A percentile compares a stretch with the other conserved stretches of the same genome.
These are phyloP conservation scores for Bursaphelenchus mucronatus DNA, from an alignment of 1,140 invertebrate species.

Conservation along the genomic window DNA sequence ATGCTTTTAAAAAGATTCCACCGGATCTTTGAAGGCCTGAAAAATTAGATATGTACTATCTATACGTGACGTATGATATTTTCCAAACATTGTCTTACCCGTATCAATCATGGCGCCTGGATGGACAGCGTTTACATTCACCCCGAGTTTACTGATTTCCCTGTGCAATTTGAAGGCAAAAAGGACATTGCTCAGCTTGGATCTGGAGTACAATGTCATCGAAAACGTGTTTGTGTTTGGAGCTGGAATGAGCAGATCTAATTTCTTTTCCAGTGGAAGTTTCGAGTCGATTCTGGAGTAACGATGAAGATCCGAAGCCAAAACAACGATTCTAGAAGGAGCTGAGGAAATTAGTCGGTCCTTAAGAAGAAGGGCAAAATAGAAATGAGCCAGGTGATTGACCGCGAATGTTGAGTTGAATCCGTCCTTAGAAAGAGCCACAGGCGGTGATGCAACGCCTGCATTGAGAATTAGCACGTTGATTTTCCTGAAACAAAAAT, in stretches of 20 bases:
- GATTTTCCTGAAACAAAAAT: constrained; percentile 68
- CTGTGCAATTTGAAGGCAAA: constrained; percentile 74
- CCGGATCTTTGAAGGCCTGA: background rate
- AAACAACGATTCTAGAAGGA: too few relatives aligned
- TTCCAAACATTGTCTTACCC: constrained; percentile 50
- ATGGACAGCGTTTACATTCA: constrained; percentile 77
- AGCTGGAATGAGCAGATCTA: too few relatives aligned
- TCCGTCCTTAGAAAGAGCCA: constrained; percentile 43
- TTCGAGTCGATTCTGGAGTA: too few relatives aligned
- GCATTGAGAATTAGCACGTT: constrained; percentile 85
- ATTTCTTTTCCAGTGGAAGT: too few relatives aligned
- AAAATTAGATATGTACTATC: background rate
- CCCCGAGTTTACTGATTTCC: constrained; percentile 69
- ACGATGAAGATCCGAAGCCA: too few relatives aligned
- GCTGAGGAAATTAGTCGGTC: too few relatives aligned
- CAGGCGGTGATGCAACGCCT: constrained; percentile 76
- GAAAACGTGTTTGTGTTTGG: too few relatives aligned
- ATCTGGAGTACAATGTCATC: constrained; percentile 80
- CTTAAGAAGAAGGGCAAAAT: too few relatives aligned
- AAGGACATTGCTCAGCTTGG: constrained; percentile 81
- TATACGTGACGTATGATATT: too few relatives aligned
- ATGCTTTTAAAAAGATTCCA: constrained; percentile 17
- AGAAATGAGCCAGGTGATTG: too few relatives aligned
- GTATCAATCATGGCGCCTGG: constrained; percentile 85
- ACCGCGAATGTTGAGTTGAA: too few relatives aligned